Base-by-base conservation (phyloP, 2,888 invertebrate genomes). In the Frankliniella intonsa region DNA sequence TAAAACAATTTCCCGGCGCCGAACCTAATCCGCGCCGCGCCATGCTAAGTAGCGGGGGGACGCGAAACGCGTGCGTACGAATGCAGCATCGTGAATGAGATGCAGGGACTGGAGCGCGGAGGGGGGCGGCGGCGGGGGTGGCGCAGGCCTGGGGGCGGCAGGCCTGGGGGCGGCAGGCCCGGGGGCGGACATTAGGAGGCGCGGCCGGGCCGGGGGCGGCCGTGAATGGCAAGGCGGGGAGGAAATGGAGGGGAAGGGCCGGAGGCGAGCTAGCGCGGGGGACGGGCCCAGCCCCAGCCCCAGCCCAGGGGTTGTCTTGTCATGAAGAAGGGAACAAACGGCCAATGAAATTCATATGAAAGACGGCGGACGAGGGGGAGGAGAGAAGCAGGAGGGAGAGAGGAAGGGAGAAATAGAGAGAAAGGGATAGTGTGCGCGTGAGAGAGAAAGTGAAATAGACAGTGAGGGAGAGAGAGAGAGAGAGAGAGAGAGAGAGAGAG, bases 331-430 rank as follows among this genome's bases (percentile, higher is more conserved):
- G 69, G 25, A 25, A 76, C 69, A 76, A 76, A 76, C 69, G 69
- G 69, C 69, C 69, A 76, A 76, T 76, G 69, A 76, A 76, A 76
- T 76, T 76, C 69, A 76, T 76, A 76, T 76, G 69, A 76, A 76
- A 76, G 69, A 76, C 69, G 69, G 25, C 10, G 69, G 69, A 76
- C 69, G 69, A 5, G 38, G 38, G 5, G 5, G 5, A 3, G 38
- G 5, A 38, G 5, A 3, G 38, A 5, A 38, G 38, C 38, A 38
- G 38, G 3, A 38, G 38, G 38, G 38, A 38, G 38, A 5, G 38
- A 38, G 38, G 5, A 5, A 38, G 38, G 5, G 5, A 5, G 38
- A 38, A 5, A 38, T 3, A 5, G 38, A 38, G 38, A 38, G 38
- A 38, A 5, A 38, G 38, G 5, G 5, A 5, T n/a, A n/a, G n/a